phyloP scores from a whole-genome alignment of 2,888 invertebrate genomes.

The Athripsodes cinereus region DNA sequence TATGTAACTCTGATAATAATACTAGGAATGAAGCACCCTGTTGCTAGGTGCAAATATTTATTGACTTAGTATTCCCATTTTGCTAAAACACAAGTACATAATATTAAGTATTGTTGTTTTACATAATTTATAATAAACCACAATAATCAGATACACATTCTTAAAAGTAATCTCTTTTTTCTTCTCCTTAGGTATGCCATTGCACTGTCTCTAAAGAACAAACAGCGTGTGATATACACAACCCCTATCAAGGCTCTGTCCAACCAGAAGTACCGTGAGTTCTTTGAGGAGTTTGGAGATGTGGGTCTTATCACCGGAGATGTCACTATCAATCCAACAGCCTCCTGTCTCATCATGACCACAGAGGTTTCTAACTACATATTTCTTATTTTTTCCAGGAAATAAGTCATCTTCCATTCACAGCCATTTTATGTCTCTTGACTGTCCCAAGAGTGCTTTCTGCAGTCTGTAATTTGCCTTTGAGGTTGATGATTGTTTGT shows the following conservation, averaged over 20 bases:
- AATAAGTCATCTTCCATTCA: background rate
- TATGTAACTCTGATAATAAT: too few relatives aligned
- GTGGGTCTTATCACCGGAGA: constrained; percentile 98
- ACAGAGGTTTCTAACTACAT: too few relatives aligned
- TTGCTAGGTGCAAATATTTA: too few relatives aligned
- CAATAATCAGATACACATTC: too few relatives aligned
- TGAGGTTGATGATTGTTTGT: too few relatives aligned
- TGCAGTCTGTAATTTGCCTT: too few relatives aligned
- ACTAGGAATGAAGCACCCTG: too few relatives aligned
- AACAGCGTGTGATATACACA: constrained; percentile 98
- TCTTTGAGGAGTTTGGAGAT: constrained; percentile 94
- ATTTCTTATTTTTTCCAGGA: too few relatives aligned
- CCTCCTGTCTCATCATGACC: constrained; percentile 98
- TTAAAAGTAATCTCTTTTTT: background rate
- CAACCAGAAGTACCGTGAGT: constrained; percentile 98
- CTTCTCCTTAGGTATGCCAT: constrained; percentile 72
- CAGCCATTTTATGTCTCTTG: too few relatives aligned
- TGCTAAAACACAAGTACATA: constrained; percentile 7
- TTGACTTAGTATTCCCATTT: constrained; percentile 2
- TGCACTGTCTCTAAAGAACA: constrained; percentile 85
- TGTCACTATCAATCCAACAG: constrained; percentile 97
- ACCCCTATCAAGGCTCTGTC: constrained; percentile 99
- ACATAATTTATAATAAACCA: background rate
- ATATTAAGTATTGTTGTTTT: background rate
- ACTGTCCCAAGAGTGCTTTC: too few relatives aligned